Conservation (phyloP, 2,113 vertebrate species). For the Heterocephalus glaber region DNA sequence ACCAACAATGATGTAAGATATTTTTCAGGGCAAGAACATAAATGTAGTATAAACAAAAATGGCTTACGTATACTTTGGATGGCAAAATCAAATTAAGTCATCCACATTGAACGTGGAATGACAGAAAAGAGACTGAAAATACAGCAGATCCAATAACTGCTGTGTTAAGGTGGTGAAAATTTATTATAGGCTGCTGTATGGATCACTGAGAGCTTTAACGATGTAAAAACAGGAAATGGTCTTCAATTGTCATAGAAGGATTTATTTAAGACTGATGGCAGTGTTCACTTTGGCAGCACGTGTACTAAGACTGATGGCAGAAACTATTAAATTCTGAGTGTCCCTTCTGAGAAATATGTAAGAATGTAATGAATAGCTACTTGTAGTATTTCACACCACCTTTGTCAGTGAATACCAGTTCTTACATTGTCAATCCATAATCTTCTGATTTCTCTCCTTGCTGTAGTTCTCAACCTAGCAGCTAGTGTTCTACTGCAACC, state of each 20-base stretch:
- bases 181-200: slow-evolving; percentile 13
- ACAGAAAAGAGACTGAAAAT: neutral
- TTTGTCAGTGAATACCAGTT: neutral
- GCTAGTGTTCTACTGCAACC: neutral
- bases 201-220: neutral
- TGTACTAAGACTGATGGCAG: neutral
- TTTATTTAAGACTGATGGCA: slow-evolving; percentile 44
- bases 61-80: neutral
- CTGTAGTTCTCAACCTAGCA: neutral
- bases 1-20: neutral
- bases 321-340: slow-evolving; percentile 53
- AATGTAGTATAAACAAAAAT: neutral
- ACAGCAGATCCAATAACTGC: neutral
- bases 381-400: slow-evolving; percentile 27
- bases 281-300: too few relatives aligned
- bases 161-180: neutral
- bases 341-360: slow-evolving; percentile 48
- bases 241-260: slow-evolving; percentile 26
- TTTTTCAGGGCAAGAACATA: neutral
- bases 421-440: neutral
- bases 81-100: slow-evolving; percentile 27
- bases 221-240: slow-evolving; percentile 59
- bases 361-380: neutral
- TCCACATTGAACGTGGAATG: neutral
- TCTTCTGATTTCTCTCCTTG: neutral